Evolutionary conservation across 1,140 invertebrate genomes (phyloP), one percentile per base, ranked within the genome.

Genomic region (Ips typographus): DNA sequence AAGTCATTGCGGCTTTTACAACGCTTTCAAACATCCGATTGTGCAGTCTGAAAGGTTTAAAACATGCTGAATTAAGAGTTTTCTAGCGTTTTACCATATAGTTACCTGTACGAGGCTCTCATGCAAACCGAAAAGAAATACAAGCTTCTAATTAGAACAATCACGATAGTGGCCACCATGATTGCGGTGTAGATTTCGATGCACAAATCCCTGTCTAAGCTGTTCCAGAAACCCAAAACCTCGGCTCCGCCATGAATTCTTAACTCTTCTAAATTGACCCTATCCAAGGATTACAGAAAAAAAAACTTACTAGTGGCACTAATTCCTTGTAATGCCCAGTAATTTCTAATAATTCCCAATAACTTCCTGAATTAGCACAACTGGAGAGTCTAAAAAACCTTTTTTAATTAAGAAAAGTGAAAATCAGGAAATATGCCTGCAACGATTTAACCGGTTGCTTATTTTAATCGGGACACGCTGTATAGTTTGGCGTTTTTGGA

Each of bases 21-120:
- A 90, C 80, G 66, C 83, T 84, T 44, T 76, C 71, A 76, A 91
- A 91, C 83, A 91, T 89, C 2, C 72, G 77, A 72, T 90, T 84
- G 75, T 92, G 90, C 39, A 92, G 59, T 37, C 73, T 74, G 52
- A 59, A 72, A 68, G 40, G 2, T n/a, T n/a, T n/a, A n/a, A 40
- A 59, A 59, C 3, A 1, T 41, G 7, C 40, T 47, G 4, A 47
- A 4, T 47, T 47, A 1, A 2, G 2, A 6, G 22, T n/a, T n/a
- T n/a, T 47, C 22, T 2, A 38, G 1, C 44, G 5, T 49, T 4
- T 51, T 36, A 37, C n/a, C 61, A n/a, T n/a, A n/a, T n/a, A n/a
- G n/a, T 51, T 62, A 80, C 73, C 77, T 75, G 38, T 76, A 73
- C 1, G 79, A 79, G 4, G 77, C 74, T 55, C 67, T 68, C 69